Evolutionary conservation across 1,140 invertebrate species (phyloP), one percentile per base, ranked within the genome.

Genomic region (Cotesia glomerata): DNA sequence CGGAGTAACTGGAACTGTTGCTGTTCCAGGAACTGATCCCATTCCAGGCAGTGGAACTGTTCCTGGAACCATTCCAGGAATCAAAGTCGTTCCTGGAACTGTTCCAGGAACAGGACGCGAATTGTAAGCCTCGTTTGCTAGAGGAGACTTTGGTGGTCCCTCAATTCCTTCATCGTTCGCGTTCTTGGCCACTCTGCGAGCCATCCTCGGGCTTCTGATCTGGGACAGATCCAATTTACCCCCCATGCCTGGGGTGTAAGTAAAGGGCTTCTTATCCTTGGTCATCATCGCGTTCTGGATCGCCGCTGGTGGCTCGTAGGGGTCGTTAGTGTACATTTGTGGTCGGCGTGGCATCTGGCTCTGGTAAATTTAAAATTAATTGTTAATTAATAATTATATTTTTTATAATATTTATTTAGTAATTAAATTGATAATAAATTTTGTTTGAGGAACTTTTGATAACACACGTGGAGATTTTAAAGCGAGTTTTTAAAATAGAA

Each of bases 181-280:
- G 79, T 93, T 92, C 74, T 87, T 87, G n/a, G 86, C 88, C 65
- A 95, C 89, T 52, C 95, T 88, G 76, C 95, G 89, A 11, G 94
- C 93, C 94, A 98, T 97, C 75, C 95, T 90, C 1, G 95, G 95
- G 69, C 94, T 96, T 71, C 91, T 90, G 49, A 97, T 96, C 84
- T 97, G 95, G 0, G 94, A 95, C 32, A 98, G 88, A 84, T 98
- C 95, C 58, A 98, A 89, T 66, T 96, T 96, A 2, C 91, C 91
- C 3, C 85, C 85, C 85, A 88, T 88, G 11, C 94, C 94, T 3
- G 95, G 96, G 13, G 95, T 97, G 82, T 98, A 98, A 2, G 96
- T 97, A 83, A 97, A 98, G 1, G 96, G 96, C 82, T 96, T 97
- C 84, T 97, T 98, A 82, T 98, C 96, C 87, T 97, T 96, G 74